These are phyloP conservation scores for Andrena flavipes DNA, from an alignment of 2,888 invertebrate species.

Conservation along the genomic window DNA sequence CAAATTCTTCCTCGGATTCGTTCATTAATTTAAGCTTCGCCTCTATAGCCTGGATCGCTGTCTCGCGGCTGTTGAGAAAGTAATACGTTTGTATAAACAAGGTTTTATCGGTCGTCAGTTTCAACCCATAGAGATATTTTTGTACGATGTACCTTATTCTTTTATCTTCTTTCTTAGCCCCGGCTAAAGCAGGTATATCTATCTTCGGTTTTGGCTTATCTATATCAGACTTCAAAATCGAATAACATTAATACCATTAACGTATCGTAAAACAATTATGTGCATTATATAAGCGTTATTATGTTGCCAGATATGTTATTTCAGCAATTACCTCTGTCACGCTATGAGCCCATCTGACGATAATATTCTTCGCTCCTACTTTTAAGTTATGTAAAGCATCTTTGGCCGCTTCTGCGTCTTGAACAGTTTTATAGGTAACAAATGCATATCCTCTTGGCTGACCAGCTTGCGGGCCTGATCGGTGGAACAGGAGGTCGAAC, in stretches of 20 bases:
- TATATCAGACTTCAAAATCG: slow-evolving; percentile 88
- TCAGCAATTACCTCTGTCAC: slow-evolving; percentile 87
- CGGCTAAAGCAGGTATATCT: slow-evolving; percentile 91
- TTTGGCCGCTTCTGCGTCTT: slow-evolving; percentile 91
- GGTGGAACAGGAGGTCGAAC: slow-evolving; percentile 98
- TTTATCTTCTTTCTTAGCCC: slow-evolving; percentile 86
- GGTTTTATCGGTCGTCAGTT: background rate
- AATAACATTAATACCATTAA: slow-evolving; percentile 21
- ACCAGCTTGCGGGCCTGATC: slow-evolving; percentile 94
- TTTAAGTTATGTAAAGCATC: slow-evolving; percentile 90
- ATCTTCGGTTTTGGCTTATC: slow-evolving; percentile 91
- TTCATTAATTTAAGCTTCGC: slow-evolving; percentile 93
- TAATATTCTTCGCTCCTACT: slow-evolving; percentile 91
- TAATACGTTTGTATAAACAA: slow-evolving; percentile 21
- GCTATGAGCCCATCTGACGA: slow-evolving; percentile 93
- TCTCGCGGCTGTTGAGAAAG: slow-evolving; percentile 87
- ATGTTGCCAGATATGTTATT: slow-evolving; percentile 12
- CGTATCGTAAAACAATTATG: background rate
- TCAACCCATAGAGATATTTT: background rate
- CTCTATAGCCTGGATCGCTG: slow-evolving; percentile 95
- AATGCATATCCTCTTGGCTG: slow-evolving; percentile 97
- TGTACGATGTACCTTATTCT: slow-evolving; percentile 84
- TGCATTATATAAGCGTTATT: too few species aligned
- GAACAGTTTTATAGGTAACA: slow-evolving; percentile 91
- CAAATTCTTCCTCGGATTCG: slow-evolving; percentile 90